phyloP scores from a whole-genome alignment of 35 echinoderm and acorn worm genomes.

The Chiridota heheva region DNA sequence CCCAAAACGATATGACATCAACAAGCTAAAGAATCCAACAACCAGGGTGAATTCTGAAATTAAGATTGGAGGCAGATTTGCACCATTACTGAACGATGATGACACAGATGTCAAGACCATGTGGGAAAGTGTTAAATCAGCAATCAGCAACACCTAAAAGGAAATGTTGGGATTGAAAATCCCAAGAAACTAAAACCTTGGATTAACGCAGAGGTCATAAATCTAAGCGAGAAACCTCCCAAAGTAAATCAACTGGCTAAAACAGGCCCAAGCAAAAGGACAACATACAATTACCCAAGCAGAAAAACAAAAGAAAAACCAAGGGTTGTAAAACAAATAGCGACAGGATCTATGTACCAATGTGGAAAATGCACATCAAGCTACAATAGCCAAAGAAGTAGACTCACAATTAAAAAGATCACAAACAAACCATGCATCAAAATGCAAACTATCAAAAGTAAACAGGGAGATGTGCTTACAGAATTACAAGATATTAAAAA shows the following conservation, averaged over 20 bases:
- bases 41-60: background rate
- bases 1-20: constrained; percentile 11
- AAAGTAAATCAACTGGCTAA: no score
- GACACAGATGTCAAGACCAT: background rate
- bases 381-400: no score
- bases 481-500: constrained; percentile 1
- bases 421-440: no score
- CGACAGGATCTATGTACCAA: no score
- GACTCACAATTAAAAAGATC: no score
- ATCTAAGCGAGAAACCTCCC: no score
- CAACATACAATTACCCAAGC: no score
- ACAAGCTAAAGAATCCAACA: constrained; percentile 7
- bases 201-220: background rate
- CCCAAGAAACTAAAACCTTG: background rate
- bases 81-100: constrained; percentile 13
- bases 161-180: background rate
- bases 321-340: no score
- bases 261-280: no score
- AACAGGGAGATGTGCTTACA: constrained; percentile 16
- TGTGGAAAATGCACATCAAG: no score
- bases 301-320: no score
- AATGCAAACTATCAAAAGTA: constrained; percentile 21
- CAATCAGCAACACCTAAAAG: background rate
- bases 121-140: background rate
- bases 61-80: constrained; percentile 42